Base-by-base conservation (phyloP, 2,113 vertebrate genomes). In the Sinosuthora webbiana region DNA sequence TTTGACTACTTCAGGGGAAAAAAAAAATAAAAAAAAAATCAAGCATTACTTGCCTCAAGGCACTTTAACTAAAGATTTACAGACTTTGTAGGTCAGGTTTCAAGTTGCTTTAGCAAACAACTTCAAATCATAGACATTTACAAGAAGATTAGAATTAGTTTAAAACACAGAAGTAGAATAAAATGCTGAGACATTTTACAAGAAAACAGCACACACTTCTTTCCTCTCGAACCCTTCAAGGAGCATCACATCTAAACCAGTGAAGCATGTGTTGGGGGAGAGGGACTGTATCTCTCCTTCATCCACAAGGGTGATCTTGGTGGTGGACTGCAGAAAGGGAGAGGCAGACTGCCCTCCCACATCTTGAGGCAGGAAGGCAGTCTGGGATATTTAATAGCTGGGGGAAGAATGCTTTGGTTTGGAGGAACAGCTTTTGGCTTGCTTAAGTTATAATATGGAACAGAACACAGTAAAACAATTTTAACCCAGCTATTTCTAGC, bases 381-480 rank as follows among this genome's bases (percentile, higher is more conserved):
- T 80, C 90, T 93, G 92, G 94, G 88, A 93, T 93, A 94, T 83
- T 96, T 96, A 93, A 96, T 94, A 96, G 90, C 95, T 62, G 23
- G 50, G 57, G 71, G 90, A 95, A 92, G 88, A 95, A 93, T 80
- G 85, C 96, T 92, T 95, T 90, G 94, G 93, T 95, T 97, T 95
- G 68, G 89, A 96, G 77, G 69, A 95, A 93, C 80, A 81, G 93
- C 71, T 94, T 89, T 94, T 95, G 94, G 95, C 95, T 94, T 50
- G 73, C 92, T 74, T 5, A 74, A 93, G 88, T 83, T 89, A 90
- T 93, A 96, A 96, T 92, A 93, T 57, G 71, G 96, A 97, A 93
- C 95, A 95, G 94, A 93, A 47, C 35, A 0, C 76, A 74, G 79
- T 88, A 90, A 90, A 95, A 52, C 50, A 55, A 59, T 86, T 95